Evolutionary conservation across 2,113 vertebrate genomes (phyloP).

Genomic region (Axis porcinus): DNA sequence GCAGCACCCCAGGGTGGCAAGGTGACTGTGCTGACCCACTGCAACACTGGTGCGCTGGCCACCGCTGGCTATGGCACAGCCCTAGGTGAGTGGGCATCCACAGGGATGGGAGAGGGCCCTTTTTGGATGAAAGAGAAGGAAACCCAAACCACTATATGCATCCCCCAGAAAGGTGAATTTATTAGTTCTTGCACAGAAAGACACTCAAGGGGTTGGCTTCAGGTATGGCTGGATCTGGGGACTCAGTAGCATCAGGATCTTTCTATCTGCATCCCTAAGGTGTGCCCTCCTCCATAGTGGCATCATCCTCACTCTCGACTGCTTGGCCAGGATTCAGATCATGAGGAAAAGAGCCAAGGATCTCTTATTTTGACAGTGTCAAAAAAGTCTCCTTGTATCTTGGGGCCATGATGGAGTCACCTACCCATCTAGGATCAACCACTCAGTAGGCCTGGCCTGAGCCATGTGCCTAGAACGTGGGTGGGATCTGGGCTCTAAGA

Average conservation of each 20-base stretch:
- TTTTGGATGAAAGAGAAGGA: background rate
- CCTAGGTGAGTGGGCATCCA: constrained; percentile 79
- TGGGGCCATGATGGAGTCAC: background rate
- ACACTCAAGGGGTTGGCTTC: background rate
- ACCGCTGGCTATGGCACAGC: constrained; percentile 93
- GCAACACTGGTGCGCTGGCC: constrained; percentile 91
- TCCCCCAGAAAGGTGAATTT: background rate
- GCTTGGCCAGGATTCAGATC: background rate
- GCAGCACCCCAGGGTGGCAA: constrained; percentile 81
- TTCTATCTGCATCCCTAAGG: background rate
- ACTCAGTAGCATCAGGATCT: background rate
- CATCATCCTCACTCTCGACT: background rate
- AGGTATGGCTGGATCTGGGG: background rate
- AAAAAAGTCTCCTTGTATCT: background rate
- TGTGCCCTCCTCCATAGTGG: background rate
- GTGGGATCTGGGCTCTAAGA: background rate
- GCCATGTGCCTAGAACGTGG: background rate
- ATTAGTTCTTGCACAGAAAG: background rate
- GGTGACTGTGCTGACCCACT: constrained; percentile 90
- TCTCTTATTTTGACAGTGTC: background rate
- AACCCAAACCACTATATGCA: background rate
- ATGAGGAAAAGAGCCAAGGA: background rate
- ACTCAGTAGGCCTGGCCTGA: background rate
- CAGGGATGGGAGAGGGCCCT: background rate
- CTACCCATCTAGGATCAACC: too few species aligned